Base-by-base conservation (phyloP, 2,113 vertebrate species). In the Atrichornis clamosus region DNA sequence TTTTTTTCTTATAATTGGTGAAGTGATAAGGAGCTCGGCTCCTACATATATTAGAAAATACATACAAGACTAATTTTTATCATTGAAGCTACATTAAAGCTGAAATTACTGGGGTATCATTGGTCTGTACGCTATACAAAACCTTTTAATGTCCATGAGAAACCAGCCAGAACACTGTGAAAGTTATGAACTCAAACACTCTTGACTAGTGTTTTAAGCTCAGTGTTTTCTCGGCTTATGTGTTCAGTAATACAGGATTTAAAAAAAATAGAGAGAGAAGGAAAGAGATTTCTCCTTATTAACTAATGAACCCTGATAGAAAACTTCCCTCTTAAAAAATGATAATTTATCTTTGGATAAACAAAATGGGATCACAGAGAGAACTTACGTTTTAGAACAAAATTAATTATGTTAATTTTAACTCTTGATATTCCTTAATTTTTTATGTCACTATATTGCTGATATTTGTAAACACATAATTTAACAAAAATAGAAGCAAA, bases 341-440 rank as follows among this genome's bases (percentile, higher is more conserved):
- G 37, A n/a, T 94, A 59, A 83, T 87, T 80, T 91, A 80, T 80
- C 56, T 90, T 89, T 84, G 49, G 68, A n/a, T 83, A 87, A 96
- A 69, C 55, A 83, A 94, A 95, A 60, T 39, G 56, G 15, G 8
- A 94, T 96, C n/a, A 75, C n/a, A 81, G 77, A 76, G 39, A 93
- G 82, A 90, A 95, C 59, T 91, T 86, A 94, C 81, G 77, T 59
- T 91, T 96, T 68, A 82, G 90, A 96, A 69, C 32, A 96, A 93
- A 83, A 95, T 79, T 93, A 94, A 84, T 93, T 37, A 84, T 39
- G 35, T 9, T 92, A 62, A 84, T 97, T 95, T 91, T 83, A 95
- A 85, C 28, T 87, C 33, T 84, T 90, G 60, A 15, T 94, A 20
- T 49, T 91, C 63, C 92, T 96, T 82, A 96, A 67, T 90, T 95